These are phyloP conservation scores for Pyralis farinalis DNA, from an alignment of 2,888 invertebrate species.

Conservation along the genomic window DNA sequence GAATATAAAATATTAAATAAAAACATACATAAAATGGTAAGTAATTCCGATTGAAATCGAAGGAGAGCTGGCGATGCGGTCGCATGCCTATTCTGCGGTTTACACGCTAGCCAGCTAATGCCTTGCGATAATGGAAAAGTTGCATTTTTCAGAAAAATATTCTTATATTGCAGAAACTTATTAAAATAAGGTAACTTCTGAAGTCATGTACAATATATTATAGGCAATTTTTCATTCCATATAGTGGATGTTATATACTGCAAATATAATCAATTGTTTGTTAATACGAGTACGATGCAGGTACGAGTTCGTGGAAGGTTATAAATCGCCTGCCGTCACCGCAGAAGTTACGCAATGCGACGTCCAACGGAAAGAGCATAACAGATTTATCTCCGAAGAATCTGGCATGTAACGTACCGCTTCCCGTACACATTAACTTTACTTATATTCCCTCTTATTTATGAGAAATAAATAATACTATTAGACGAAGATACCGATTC, in stretches of 20 bases:
- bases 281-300: conserved; percentile 25
- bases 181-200: no score
- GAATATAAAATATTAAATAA: conserved; percentile 78
- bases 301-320: conserved; percentile 11
- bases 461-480: conserved; percentile 81
- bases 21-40: conserved; percentile 75
- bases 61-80: conserved; percentile 55
- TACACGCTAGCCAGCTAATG: conserved; percentile 41
- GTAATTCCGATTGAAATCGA: conserved; percentile 74
- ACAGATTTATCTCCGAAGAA: conserved; percentile 64
- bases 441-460: conserved; percentile 77
- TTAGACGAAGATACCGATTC: conserved; percentile 80
- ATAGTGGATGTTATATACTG: neutral
- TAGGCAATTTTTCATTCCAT: no score
- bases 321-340: conserved; percentile 53
- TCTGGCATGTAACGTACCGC: conserved; percentile 71
- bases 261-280: conserved; percentile 36
- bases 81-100: conserved; percentile 61
- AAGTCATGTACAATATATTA: no score
- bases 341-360: conserved; percentile 55
- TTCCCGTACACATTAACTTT: conserved; percentile 74
- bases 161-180: neutral
- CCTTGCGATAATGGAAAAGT: conserved; percentile 31
- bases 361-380: conserved; percentile 49
- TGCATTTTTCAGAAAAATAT: conserved; percentile 21